These are phyloP conservation scores for Zaprionus lachaisei DNA, from an alignment of 1,140 invertebrate species.

Conservation along the genomic window DNA sequence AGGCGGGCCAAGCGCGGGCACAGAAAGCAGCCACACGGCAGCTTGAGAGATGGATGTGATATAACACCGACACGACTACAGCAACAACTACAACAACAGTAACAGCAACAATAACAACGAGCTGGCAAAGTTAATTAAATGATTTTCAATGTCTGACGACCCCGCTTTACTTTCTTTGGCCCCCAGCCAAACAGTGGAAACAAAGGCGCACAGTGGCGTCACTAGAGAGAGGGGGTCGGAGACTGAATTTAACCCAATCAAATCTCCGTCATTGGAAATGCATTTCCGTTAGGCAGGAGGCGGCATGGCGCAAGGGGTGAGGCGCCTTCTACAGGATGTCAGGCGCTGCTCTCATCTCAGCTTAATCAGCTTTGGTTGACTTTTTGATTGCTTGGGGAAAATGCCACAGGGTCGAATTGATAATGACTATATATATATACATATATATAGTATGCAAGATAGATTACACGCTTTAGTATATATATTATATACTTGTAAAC, in stretches of 20 bases:
- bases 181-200: constrained; percentile 31
- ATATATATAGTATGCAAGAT: not conserved
- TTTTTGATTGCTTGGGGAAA: constrained; percentile 48
- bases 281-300: constrained; percentile 27
- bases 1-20: constrained; percentile 36
- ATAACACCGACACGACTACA: constrained; percentile 54
- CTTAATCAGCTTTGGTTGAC: constrained; percentile 3
- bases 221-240: not conserved
- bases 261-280: constrained; percentile 58
- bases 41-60: constrained; percentile 58
- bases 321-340: constrained; percentile 22
- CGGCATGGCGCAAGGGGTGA: not conserved
- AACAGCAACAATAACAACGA: not conserved
- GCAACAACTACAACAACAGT: constrained; percentile 5
- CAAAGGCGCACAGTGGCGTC: constrained; percentile 10
- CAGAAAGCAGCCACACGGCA: constrained; percentile 42
- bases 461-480: not conserved
- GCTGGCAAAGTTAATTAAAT: constrained; percentile 73
- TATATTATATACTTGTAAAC: constrained; percentile 5
- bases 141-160: constrained; percentile 69
- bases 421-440: constrained; percentile 39
- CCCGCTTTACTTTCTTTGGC: constrained; percentile 65
- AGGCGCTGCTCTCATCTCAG: constrained; percentile 9
- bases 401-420: constrained; percentile 50
- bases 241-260: constrained; percentile 9